These are phyloP conservation scores for Anseranas semipalmata DNA, from an alignment of 2,113 vertebrate genomes.

Conservation along the genomic window DNA sequence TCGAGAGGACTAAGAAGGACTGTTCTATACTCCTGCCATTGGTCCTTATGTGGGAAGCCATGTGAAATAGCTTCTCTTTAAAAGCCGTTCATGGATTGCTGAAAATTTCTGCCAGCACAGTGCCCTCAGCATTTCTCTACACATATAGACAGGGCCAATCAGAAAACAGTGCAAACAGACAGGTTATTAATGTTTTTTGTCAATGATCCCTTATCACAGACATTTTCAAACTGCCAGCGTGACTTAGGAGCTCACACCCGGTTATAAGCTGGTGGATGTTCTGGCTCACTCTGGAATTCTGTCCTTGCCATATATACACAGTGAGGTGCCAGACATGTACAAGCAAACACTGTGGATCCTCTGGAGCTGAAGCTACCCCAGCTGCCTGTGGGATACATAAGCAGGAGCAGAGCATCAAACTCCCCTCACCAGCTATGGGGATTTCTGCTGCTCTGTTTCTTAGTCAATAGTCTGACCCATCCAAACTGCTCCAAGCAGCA, in stretches of 20 bases:
- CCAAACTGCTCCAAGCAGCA: not conserved
- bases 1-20: not conserved
- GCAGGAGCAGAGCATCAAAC: not conserved
- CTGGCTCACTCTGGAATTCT: not conserved
- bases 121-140: not conserved
- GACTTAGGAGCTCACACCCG: not conserved
- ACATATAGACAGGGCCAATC: not conserved
- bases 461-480: not conserved
- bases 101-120: not conserved
- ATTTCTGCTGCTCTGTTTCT: not conserved
- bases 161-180: not conserved
- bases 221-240: not conserved
- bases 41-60: not conserved
- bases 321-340: not conserved
- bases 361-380: not conserved
- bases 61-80: not conserved
- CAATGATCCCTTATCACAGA: not conserved
- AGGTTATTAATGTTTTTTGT: not conserved
- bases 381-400: not conserved
- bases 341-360: not conserved
- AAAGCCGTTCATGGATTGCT: not conserved
- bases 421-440: not conserved
- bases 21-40: not conserved
- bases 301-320: too few species aligned
- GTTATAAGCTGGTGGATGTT: not conserved